A percentile compares a stretch with the other conserved stretches of the same genome.
Conservation (phyloP, 1,140 invertebrate genomes). For the Manduca sexta region DNA sequence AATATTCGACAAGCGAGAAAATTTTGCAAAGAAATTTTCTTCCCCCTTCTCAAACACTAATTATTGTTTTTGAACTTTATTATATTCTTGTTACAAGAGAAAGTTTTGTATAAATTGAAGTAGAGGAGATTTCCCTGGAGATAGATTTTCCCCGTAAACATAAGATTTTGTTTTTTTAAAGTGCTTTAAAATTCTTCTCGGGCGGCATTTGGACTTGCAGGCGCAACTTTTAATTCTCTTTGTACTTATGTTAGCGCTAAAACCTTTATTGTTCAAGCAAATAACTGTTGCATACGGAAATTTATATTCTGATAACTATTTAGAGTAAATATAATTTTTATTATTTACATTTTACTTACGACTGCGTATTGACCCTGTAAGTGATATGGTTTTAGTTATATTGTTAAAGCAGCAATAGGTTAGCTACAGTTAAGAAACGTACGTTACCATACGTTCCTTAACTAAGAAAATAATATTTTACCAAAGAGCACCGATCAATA, state of each 20-base stretch:
- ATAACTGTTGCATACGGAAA: no score
- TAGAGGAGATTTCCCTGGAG: constrained; percentile 2
- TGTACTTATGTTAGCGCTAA: no score
- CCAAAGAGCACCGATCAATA: no score
- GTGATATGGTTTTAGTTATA: neutral
- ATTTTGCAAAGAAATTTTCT: neutral
- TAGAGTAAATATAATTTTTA: no score
- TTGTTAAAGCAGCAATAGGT: no score
- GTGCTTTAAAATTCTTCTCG: constrained; percentile 1
- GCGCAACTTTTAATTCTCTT: neutral
- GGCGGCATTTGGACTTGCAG: neutral
- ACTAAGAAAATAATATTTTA: no score
- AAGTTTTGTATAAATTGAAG: constrained; percentile 1
- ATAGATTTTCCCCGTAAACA: constrained; percentile 1
- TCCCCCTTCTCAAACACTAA: neutral
- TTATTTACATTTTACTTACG: no score
- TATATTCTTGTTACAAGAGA: constrained; percentile 1
- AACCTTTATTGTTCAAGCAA: no score
- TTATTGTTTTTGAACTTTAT: constrained; percentile 3
- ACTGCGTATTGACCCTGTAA: no score
- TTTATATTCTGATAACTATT: no score
- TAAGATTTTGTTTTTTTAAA: constrained; percentile 1
- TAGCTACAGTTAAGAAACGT: no score
- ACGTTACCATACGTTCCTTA: no score
- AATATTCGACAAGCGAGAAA: neutral